Percentiles rank a stretch among this genome's conserved stretches.
Conservation (phyloP, 2,888 invertebrate species). For the Rhamphomyia laevipes region DNA sequence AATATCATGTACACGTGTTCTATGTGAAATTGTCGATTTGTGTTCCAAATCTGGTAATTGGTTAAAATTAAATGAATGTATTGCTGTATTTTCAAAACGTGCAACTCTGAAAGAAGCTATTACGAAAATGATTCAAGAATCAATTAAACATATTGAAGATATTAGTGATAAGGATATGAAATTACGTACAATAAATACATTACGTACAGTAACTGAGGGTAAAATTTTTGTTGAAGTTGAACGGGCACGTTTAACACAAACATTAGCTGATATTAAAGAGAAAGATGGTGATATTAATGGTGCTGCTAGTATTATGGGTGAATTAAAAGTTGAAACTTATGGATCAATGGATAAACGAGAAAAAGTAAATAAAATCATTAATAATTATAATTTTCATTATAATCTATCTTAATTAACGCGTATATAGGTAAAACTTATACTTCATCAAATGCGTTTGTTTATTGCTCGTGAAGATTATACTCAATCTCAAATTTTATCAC, state of each 20-base stretch:
- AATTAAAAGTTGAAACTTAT: conserved; percentile 77
- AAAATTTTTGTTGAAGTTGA: conserved; percentile 98
- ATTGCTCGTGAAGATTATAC: conserved; percentile 84
- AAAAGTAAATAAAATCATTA: conserved; percentile 40
- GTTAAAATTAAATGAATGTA: conserved; percentile 78
- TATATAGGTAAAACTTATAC: conserved; percentile 65
- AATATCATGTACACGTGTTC: conserved; percentile 42
- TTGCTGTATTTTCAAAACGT: conserved; percentile 75
- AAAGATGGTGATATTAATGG: conserved; percentile 66
- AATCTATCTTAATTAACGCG: neutral
- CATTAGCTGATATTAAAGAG: conserved; percentile 64
- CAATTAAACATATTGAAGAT: conserved; percentile 69
- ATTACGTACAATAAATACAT: conserved; percentile 81
- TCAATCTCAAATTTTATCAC: conserved; percentile 89
- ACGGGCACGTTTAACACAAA: conserved; percentile 79
- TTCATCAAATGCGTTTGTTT: conserved; percentile 93
- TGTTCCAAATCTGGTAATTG: conserved; percentile 78
- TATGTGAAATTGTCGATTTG: conserved; percentile 78
- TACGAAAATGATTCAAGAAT: conserved; percentile 85
- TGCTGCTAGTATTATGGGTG: conserved; percentile 82
- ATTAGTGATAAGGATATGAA: conserved; percentile 73
- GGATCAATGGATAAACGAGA: conserved; percentile 92
- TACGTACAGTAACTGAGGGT: conserved; percentile 83
- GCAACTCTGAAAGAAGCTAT: conserved; percentile 79
- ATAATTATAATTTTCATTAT: neutral